phyloP scores from a whole-genome alignment of 2,888 invertebrate genomes.

The Clanis bilineata region DNA sequence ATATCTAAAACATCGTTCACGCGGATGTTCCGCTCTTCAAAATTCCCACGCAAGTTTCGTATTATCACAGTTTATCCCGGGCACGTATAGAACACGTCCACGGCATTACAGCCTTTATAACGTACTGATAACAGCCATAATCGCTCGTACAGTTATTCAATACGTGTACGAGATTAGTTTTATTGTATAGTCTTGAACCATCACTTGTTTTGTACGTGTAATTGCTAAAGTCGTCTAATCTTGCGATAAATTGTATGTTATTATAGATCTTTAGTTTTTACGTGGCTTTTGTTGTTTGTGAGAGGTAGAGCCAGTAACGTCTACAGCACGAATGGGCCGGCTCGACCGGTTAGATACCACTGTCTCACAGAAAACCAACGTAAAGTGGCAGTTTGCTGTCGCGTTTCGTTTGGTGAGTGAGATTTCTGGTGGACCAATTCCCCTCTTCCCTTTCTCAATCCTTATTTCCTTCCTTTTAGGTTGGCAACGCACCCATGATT shows the following conservation, averaged over 20 bases:
- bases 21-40: background rate
- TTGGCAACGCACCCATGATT: too few species aligned
- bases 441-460: too few species aligned
- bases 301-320: too few species aligned
- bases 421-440: too few species aligned
- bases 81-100: background rate
- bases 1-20: background rate
- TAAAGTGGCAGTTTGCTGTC: too few species aligned
- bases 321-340: too few species aligned
- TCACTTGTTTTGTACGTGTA: slow-evolving; percentile 17
- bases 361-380: too few species aligned
- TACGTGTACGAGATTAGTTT: slow-evolving; percentile 19
- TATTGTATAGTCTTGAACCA: slow-evolving; percentile 4
- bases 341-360: too few species aligned
- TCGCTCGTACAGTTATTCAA: slow-evolving; percentile 11
- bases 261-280: slow-evolving; percentile 10
- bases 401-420: too few species aligned
- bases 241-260: background rate
- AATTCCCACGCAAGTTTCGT: slow-evolving; percentile 7
- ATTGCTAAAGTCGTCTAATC: slow-evolving; percentile 14
- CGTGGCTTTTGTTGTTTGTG: background rate
- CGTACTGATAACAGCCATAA: background rate
- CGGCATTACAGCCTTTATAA: background rate
- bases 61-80: slow-evolving; percentile 2
- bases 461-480: too few species aligned